Percentiles rank a stretch among this genome's conserved stretches.
These are phyloP conservation scores for Pseudomugil tenellus DNA, from an alignment of 2,797 vertebrate genomes.

Conservation along the genomic window DNA sequence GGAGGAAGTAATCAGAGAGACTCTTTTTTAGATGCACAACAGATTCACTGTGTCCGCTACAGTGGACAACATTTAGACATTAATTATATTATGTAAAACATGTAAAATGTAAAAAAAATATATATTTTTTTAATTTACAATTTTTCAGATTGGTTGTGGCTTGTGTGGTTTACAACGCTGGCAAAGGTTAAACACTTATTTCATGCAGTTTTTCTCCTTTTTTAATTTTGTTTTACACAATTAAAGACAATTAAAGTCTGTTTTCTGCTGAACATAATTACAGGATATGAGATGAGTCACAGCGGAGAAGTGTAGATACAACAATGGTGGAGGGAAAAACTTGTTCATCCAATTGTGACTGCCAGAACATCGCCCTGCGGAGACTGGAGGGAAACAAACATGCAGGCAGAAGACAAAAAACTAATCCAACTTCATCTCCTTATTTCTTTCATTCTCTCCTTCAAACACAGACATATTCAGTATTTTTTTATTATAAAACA, in stretches of 20 bases:
- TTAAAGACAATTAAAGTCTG: conserved; percentile 76
- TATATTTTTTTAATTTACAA: conserved; percentile 23
- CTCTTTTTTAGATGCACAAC: conserved; percentile 68
- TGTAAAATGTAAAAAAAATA: no score
- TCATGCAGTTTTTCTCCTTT: conserved; percentile 38
- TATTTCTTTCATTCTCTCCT: conserved; percentile 57
- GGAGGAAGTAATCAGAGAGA: conserved; percentile 77
- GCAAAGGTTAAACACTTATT: conserved; percentile 64
- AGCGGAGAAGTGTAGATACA: conserved; percentile 56
- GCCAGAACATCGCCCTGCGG: conserved; percentile 72
- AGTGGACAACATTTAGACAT: conserved; percentile 63
- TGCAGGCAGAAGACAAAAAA: conserved; percentile 23
- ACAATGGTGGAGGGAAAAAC: conserved; percentile 70
- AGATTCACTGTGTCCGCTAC: conserved; percentile 54
- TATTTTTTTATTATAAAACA: conserved; percentile 43
- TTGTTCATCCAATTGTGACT: conserved; percentile 78
- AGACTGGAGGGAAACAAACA: conserved; percentile 68
- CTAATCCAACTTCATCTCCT: conserved; percentile 67
- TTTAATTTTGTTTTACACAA: conserved; percentile 65
- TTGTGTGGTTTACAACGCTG: conserved; percentile 46
- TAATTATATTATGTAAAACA: conserved; percentile 52
- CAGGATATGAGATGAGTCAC: conserved; percentile 76
- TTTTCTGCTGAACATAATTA: conserved; percentile 74
- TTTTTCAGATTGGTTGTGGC: conserved; percentile 43
- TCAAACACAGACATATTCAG: conserved; percentile 52